These are phyloP conservation scores for Keiferia lycopersicella DNA, from an alignment of 2,888 invertebrate species.

Conservation along the genomic window DNA sequence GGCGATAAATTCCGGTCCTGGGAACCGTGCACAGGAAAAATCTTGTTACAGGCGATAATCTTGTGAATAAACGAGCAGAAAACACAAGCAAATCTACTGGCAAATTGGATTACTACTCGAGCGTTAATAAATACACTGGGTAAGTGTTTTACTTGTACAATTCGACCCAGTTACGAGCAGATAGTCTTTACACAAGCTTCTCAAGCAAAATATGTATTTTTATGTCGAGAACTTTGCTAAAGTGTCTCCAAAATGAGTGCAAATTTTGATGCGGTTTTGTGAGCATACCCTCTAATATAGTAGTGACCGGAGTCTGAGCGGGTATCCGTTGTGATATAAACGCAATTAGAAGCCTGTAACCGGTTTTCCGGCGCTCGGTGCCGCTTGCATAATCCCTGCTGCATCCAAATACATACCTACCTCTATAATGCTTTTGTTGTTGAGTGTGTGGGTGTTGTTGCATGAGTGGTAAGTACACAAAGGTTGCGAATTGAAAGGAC, in stretches of 20 bases:
- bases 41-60: not conserved
- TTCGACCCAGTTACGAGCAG: constrained; percentile 18
- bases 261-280: constrained; percentile 10
- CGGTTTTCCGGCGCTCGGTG: constrained; percentile 22
- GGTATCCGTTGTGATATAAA: not conserved
- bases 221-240: not conserved
- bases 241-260: not conserved
- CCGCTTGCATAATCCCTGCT: constrained; percentile 12
- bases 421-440: not conserved
- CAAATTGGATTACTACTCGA: constrained; percentile 28
- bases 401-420: not conserved
- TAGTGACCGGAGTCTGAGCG: not conserved
- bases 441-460: not conserved
- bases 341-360: constrained; percentile 4
- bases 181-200: constrained; percentile 21
- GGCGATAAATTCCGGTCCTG: not conserved
- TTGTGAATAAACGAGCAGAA: not conserved
- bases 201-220: not conserved
- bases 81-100: not conserved
- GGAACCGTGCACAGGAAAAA: not conserved
- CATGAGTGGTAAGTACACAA: not conserved
- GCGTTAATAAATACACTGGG: constrained; percentile 25
- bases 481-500: not conserved
- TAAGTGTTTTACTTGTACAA: constrained; percentile 20
- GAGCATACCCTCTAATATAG: constrained; percentile 14